These are phyloP conservation scores for Anthoscopus minutus DNA, from an alignment of 2,113 vertebrate genomes.

Conservation along the genomic window DNA sequence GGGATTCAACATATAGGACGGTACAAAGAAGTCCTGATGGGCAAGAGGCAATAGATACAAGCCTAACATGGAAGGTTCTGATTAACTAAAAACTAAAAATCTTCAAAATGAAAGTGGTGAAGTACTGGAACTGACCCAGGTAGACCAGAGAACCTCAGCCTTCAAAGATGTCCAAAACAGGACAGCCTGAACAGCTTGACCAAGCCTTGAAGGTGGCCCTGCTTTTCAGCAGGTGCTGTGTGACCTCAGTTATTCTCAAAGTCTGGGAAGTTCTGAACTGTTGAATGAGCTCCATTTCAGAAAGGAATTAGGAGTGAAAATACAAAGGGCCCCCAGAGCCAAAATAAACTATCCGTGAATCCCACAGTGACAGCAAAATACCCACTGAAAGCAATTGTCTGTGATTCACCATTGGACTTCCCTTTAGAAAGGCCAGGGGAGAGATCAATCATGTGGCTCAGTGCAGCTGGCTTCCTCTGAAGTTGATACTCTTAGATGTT, in stretches of 20 bases:
- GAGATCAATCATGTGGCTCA: not conserved
- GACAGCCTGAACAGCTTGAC: not conserved
- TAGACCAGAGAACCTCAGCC: not conserved
- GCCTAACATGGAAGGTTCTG: not conserved
- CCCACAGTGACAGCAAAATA: not conserved
- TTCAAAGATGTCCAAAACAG: not conserved
- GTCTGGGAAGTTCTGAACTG: not conserved
- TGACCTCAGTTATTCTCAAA: not conserved
- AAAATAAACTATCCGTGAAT: not conserved
- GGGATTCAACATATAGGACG: not conserved
- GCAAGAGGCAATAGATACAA: not conserved
- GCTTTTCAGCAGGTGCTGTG: not conserved
- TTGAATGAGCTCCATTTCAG: not conserved
- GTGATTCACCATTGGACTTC: not conserved
- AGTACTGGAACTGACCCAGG: not conserved
- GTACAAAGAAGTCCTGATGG: not conserved
- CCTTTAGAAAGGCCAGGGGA: not conserved
- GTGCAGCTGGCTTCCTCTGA: not conserved
- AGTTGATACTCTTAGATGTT: not conserved
- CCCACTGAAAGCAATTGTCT: not conserved
- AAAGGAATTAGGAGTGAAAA: not conserved
- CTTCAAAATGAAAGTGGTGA: not conserved
- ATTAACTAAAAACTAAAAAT: not conserved
- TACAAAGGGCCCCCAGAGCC: not conserved
- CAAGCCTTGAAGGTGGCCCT: not conserved